A percentile compares a stretch with the other conserved stretches of the same genome.
phyloP scores from a whole-genome alignment of 2,113 vertebrate species.

The Thermophis baileyi region DNA sequence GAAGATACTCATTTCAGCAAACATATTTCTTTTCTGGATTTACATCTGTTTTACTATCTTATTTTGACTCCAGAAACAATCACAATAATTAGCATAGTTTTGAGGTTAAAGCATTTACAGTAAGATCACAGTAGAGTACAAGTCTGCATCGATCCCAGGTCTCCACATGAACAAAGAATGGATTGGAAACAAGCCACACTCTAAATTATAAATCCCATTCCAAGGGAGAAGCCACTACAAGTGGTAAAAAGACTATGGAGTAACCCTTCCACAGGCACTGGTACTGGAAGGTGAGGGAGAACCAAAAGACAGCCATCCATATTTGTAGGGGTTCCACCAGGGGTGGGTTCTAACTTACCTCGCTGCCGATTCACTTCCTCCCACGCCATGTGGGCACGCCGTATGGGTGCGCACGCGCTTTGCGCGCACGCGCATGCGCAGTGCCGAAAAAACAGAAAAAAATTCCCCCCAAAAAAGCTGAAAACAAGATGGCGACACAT shows the following conservation, averaged over 20 bases:
- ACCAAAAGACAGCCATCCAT: neutral
- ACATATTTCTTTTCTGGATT: neutral
- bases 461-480: no score
- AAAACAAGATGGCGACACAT: no score
- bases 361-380: no score
- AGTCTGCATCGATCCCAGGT: neutral
- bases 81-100: neutral
- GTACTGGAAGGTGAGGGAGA: neutral
- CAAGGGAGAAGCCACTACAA: neutral
- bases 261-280: neutral
- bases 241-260: neutral
- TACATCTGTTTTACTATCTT: neutral
- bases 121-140: neutral
- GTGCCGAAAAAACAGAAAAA: no score
- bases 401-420: no score
- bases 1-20: neutral
- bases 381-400: no score
- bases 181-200: neutral
- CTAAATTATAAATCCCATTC: neutral
- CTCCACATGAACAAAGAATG: neutral
- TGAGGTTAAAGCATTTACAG: neutral
- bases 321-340: neutral
- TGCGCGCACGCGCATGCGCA: no score
- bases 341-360: no score
- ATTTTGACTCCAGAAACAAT: neutral